Conservation (phyloP, 1,140 invertebrate species). For the Centruroides sculpturatus region DNA sequence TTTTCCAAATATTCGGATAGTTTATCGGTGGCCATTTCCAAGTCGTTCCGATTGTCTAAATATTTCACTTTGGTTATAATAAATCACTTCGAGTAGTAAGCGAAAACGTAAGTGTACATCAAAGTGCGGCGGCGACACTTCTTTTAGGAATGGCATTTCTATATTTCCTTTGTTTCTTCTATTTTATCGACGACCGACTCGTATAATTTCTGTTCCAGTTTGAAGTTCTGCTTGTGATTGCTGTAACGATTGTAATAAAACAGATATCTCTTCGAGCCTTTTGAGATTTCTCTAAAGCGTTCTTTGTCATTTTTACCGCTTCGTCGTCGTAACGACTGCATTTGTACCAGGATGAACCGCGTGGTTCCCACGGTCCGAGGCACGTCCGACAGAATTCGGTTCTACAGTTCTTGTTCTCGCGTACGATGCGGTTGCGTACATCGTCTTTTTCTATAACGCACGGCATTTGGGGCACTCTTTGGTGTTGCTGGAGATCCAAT, state of each 20-base stretch:
- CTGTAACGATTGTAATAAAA: slow-evolving; percentile 99
- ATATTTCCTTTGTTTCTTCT: slow-evolving; percentile 99
- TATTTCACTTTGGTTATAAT: slow-evolving; percentile 93
- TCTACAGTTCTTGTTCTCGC: slow-evolving; percentile 96
- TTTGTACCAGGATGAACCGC: slow-evolving; percentile 34
- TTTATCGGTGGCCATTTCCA: slow-evolving; percentile 91
- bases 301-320: slow-evolving; percentile 84
- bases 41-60: slow-evolving; percentile 95
- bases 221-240: slow-evolving; percentile 97
- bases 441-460: slow-evolving; percentile 94
- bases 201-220: slow-evolving; percentile 92
- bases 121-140: slow-evolving; percentile 91
- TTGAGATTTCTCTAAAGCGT: slow-evolving; percentile 87
- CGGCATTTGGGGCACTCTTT: slow-evolving; percentile 97
- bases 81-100: slow-evolving; percentile 82
- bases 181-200: slow-evolving; percentile 90
- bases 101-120: slow-evolving; percentile 99
- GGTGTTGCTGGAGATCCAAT: slow-evolving; percentile 98
- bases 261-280: slow-evolving; percentile 78
- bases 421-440: slow-evolving; percentile 98
- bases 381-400: slow-evolving; percentile 99
- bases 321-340: slow-evolving; percentile 97
- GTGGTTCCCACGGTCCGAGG: slow-evolving; percentile 94
- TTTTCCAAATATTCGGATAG: slow-evolving; percentile 94
- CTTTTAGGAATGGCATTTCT: slow-evolving; percentile 70